Percentiles rank a stretch among this genome's conserved stretches.
Conservation (phyloP, 2,888 invertebrate species). For the Allygus modestus region DNA sequence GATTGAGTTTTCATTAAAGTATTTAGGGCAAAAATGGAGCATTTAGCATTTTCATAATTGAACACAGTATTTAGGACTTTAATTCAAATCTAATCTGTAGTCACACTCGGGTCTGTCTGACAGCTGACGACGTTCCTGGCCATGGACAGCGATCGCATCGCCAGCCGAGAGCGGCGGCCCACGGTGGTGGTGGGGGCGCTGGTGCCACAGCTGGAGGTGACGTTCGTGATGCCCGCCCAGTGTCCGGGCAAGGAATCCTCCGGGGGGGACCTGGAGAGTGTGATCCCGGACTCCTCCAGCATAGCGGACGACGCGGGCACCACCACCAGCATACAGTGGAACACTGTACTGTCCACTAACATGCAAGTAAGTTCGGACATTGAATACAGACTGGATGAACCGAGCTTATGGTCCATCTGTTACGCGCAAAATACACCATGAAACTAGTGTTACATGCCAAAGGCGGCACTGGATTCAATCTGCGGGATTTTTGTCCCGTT, state of each 20-base stretch:
- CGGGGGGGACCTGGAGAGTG: conserved; percentile 89
- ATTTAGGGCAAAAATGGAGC: no score
- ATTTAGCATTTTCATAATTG: no score
- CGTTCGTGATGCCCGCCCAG: conserved; percentile 88
- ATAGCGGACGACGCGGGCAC: conserved; percentile 85
- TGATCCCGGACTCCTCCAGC: conserved; percentile 91
- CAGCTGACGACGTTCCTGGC: conserved; percentile 85
- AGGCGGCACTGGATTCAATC: no score
- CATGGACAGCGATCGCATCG: conserved; percentile 86
- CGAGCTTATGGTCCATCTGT: no score
- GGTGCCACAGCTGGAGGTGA: conserved; percentile 91
- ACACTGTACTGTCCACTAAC: conserved; percentile 68
- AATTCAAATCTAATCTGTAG: no score
- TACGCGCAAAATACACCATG: no score
- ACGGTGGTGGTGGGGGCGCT: conserved; percentile 86
- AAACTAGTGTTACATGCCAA: conserved; percentile 2
- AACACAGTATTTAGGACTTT: no score
- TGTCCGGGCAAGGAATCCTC: conserved; percentile 92
- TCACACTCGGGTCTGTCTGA: conserved; percentile 16
- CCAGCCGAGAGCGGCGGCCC: conserved; percentile 75
- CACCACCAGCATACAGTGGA: conserved; percentile 74
- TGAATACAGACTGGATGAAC: no score
- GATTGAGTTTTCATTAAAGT: no score
- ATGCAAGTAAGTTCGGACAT: conserved; percentile 68
- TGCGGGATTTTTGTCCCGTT: no score